phyloP scores from a whole-genome alignment of 2,797 vertebrate species.

The Taeniopygia guttata region DNA sequence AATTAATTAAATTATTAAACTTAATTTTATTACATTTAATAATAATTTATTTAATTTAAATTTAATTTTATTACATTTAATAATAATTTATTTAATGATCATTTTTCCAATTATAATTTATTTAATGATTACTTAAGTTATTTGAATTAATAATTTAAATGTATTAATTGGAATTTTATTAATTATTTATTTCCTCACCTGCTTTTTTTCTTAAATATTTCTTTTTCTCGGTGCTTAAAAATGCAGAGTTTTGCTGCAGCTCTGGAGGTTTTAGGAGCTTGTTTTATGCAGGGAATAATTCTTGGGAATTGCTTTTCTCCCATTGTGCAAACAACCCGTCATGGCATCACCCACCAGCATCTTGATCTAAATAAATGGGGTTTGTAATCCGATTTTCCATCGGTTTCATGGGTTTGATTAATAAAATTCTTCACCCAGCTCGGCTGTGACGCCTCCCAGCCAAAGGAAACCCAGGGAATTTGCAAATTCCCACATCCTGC shows the following conservation, averaged over 20 bases:
- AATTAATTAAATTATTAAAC: neutral
- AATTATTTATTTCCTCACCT: neutral
- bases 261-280: neutral
- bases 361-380: neutral
- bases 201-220: neutral
- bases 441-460: neutral
- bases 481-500: neutral
- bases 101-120: too few species aligned
- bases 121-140: neutral
- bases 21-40: neutral
- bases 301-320: neutral
- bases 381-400: neutral
- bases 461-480: neutral
- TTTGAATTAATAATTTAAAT: neutral
- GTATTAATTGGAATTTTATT: neutral
- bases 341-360: neutral
- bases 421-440: neutral
- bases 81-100: neutral
- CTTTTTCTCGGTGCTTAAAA: neutral
- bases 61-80: neutral
- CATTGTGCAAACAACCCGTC: accelerated
- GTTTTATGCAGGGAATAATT: neutral
- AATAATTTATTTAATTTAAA: neutral
- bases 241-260: accelerated
- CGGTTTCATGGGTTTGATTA: neutral